Percentiles rank a stretch among this genome's conserved stretches.
These are phyloP conservation scores for Leucosticte australis DNA, from an alignment of 2,113 vertebrate species.

Conservation along the genomic window DNA sequence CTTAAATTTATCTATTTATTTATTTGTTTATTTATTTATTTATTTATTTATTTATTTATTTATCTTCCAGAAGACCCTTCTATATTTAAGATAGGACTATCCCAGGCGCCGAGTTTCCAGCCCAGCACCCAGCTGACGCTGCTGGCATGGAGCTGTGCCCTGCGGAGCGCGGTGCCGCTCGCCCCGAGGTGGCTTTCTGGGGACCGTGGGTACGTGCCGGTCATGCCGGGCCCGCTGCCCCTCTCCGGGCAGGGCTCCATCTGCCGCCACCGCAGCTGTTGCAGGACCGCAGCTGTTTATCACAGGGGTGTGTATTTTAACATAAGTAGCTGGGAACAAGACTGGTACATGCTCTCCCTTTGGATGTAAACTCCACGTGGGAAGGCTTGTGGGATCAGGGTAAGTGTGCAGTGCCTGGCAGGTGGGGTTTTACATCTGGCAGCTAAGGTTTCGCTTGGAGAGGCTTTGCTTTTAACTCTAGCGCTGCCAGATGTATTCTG, in stretches of 20 bases:
- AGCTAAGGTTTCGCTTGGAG: not conserved
- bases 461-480: not conserved
- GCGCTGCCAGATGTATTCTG: fast-evolving
- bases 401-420: not conserved
- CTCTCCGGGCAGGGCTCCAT: constrained; percentile 10
- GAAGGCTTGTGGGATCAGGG: not conserved
- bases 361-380: not conserved
- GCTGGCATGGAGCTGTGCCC: not conserved
- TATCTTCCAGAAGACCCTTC: not conserved
- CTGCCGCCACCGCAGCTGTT: not conserved
- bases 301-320: not conserved
- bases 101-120: not conserved
- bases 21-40: not conserved
- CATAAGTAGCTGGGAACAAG: not conserved
- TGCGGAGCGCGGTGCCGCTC: fast-evolving
- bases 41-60: not conserved
- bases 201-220: not conserved
- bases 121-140: not conserved
- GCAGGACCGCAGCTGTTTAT: not conserved
- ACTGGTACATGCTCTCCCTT: not conserved
- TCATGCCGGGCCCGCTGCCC: not conserved
- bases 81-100: not conserved
- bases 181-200: not conserved
- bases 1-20: not conserved
- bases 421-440: not conserved